Percentiles rank a stretch among this genome's conserved stretches.
Evolutionary conservation across 2,888 invertebrate species (phyloP).

Genomic region (Pristionchus fissidentatus): DNA sequence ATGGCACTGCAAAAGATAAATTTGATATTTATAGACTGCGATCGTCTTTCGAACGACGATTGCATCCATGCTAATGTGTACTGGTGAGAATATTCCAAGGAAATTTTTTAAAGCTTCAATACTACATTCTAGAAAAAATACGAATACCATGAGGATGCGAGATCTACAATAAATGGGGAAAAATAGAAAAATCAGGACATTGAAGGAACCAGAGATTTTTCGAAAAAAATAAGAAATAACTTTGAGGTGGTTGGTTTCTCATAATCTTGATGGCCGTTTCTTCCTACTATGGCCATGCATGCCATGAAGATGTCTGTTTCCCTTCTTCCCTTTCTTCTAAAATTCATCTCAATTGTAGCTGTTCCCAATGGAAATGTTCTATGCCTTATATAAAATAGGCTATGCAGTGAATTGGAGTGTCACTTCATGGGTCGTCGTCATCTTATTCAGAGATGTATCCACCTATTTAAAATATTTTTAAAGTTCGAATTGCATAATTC

Average conservation of each 20-base stretch:
- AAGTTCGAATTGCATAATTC: no score
- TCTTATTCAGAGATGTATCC: conserved; percentile 9
- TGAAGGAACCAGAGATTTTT: no score
- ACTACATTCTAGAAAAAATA: no score
- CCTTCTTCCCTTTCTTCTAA: background rate
- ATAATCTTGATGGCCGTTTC: background rate
- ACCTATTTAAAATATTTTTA: no score
- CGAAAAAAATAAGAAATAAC: no score
- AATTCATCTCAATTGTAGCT: background rate
- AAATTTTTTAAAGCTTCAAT: background rate
- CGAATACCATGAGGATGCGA: no score
- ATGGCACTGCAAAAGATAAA: background rate
- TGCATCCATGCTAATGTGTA: background rate
- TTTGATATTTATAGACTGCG: background rate
- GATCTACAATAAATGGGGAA: no score
- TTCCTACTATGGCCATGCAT: background rate
- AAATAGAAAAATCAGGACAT: no score
- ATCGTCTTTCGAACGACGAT: background rate
- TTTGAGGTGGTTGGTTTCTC: background rate
- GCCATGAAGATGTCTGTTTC: background rate
- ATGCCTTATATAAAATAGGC: background rate
- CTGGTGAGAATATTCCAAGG: background rate
- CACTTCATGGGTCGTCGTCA: background rate
- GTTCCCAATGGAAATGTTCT: background rate
- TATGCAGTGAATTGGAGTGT: background rate